These are phyloP conservation scores for Brachirus orientalis DNA, from an alignment of 2,113 vertebrate species.

Conservation along the genomic window DNA sequence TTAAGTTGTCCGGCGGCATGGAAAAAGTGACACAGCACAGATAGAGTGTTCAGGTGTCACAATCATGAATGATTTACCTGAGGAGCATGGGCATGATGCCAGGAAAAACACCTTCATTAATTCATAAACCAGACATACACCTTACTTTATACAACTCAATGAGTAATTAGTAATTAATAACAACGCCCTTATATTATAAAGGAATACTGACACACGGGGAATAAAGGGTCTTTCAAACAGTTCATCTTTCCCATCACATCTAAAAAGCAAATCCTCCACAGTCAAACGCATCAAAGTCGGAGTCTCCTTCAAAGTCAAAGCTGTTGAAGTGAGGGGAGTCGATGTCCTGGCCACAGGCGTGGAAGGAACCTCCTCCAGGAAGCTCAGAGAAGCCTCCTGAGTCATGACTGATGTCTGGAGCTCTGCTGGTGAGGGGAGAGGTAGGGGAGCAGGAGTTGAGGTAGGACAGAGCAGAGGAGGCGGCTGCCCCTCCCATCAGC, in stretches of 20 bases:
- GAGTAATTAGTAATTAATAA: slow-evolving; percentile 21
- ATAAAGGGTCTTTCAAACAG: slow-evolving; percentile 7
- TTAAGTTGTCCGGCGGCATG: slow-evolving; percentile 19
- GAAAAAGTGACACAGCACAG: slow-evolving; percentile 54
- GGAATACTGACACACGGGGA: slow-evolving; percentile 10
- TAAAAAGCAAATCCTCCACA: slow-evolving; percentile 86
- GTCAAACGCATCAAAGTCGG: slow-evolving; percentile 85
- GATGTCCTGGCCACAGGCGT: slow-evolving; percentile 75
- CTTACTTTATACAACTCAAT: slow-evolving; percentile 10
- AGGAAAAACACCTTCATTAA: slow-evolving; percentile 55
- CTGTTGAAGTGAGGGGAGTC: slow-evolving; percentile 82
- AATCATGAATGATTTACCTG: slow-evolving; percentile 65
- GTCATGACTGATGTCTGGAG: slow-evolving; percentile 62
- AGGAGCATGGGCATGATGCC: slow-evolving; percentile 48
- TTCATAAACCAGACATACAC: slow-evolving; percentile 33
- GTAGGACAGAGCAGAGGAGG: slow-evolving; percentile 84
- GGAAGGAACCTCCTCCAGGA: slow-evolving; percentile 71
- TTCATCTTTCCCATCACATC: neutral
- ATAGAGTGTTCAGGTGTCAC: slow-evolving; percentile 44
- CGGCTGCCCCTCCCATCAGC: slow-evolving; percentile 85
- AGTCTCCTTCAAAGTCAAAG: slow-evolving; percentile 85
- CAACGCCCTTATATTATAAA: slow-evolving; percentile 30
- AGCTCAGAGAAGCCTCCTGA: slow-evolving; percentile 75
- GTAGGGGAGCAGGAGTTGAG: slow-evolving; percentile 78
- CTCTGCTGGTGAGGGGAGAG: slow-evolving; percentile 53